Evolutionary conservation across 2,113 vertebrate species (phyloP).

Genomic region (Psophia crepitans): DNA sequence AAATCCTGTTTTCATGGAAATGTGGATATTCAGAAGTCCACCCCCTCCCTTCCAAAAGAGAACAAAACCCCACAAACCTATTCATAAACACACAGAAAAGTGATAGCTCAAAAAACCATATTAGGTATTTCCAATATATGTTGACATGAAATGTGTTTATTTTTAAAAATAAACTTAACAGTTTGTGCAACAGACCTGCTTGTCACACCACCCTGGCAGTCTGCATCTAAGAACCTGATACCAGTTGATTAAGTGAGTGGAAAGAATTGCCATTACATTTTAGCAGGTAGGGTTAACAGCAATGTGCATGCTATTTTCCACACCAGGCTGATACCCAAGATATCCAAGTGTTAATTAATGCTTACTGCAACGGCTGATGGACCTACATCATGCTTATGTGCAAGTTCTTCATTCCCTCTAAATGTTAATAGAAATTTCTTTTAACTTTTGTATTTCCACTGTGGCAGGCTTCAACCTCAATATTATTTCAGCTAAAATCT

Average conservation of each 20-base stretch:
- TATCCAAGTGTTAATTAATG: slow-evolving; percentile 28
- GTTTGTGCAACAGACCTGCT: neutral
- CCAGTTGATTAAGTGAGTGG: neutral
- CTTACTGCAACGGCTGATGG: neutral
- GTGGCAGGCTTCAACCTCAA: neutral
- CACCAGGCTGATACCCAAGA: neutral
- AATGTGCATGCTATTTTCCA: slow-evolving; percentile 20
- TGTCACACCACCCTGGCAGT: neutral
- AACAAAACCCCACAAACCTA: neutral
- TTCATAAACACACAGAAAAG: neutral
- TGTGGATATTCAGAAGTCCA: neutral
- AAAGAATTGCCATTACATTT: slow-evolving; percentile 5
- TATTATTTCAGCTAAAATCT: slow-evolving; percentile 42
- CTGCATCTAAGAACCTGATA: slow-evolving; percentile 18
- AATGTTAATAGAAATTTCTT: neutral
- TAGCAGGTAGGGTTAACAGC: slow-evolving; percentile 3
- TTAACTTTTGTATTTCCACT: slow-evolving; percentile 6
- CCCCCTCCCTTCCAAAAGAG: neutral
- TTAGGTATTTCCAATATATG: neutral
- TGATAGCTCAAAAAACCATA: neutral
- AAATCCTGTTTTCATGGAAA: neutral
- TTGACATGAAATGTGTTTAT: neutral
- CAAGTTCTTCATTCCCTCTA: neutral
- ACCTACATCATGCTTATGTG: neutral
- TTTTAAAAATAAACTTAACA: neutral